Percentiles rank a stretch among this genome's conserved stretches.
Conservation (phyloP, 2,888 invertebrate species). For the Altica lythri region DNA sequence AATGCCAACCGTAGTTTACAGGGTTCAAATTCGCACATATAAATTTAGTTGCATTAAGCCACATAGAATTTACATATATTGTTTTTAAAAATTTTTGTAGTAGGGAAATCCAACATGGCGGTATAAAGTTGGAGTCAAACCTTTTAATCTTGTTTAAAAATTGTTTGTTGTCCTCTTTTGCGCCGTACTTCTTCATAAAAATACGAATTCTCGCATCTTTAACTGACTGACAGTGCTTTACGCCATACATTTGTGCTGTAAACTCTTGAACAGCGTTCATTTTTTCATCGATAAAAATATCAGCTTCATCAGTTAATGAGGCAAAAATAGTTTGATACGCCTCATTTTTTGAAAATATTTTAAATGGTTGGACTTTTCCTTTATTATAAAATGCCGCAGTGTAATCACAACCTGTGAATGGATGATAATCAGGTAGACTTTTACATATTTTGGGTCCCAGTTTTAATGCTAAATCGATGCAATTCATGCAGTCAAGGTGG, state of each 20-base stretch:
- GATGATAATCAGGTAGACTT: constrained; percentile 43
- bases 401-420: constrained; percentile 47
- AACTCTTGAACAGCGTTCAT: constrained; percentile 47
- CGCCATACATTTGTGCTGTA: constrained; percentile 45
- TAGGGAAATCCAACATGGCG: not conserved
- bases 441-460: constrained; percentile 38
- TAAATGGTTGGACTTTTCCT: constrained; percentile 45
- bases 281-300: constrained; percentile 45
- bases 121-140: not conserved
- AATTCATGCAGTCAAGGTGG: constrained; percentile 38
- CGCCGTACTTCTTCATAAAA: constrained; percentile 43
- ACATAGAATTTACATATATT: constrained; percentile 31
- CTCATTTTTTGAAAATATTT: constrained; percentile 43
- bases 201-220: constrained; percentile 40
- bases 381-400: constrained; percentile 44
- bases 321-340: constrained; percentile 45
- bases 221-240: constrained; percentile 33
- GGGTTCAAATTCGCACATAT: constrained; percentile 19
- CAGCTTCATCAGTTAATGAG: constrained; percentile 42
- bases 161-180: constrained; percentile 39
- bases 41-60: constrained; percentile 31
- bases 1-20: constrained; percentile 28
- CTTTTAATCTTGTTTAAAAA: constrained; percentile 37
- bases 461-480: constrained; percentile 39
- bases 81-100: constrained; percentile 28